phyloP scores from a whole-genome alignment of 1,140 invertebrate species.

The Danaus melanippus region DNA sequence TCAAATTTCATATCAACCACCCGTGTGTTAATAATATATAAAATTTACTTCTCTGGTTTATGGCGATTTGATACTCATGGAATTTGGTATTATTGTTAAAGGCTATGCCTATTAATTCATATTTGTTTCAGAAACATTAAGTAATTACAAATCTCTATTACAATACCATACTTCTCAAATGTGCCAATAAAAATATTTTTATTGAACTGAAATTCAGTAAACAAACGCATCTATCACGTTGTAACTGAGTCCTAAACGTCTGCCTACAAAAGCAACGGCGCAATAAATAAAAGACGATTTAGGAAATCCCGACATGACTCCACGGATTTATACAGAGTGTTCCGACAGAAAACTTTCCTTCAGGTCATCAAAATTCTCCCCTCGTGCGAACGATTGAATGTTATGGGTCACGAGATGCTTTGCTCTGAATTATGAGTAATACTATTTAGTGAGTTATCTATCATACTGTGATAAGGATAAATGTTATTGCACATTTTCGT shows the following conservation, averaged over 20 bases:
- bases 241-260: conserved; percentile 31
- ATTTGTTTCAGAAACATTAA: too few relatives aligned
- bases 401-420: conserved; percentile 56
- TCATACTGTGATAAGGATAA: too few relatives aligned
- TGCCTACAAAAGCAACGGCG: conserved; percentile 37
- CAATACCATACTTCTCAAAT: conserved; percentile 7
- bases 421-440: conserved; percentile 44
- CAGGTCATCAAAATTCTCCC: conserved; percentile 64
- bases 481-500: too few relatives aligned
- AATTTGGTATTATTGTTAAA: too few relatives aligned
- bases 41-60: too few relatives aligned
- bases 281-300: conserved; percentile 65
- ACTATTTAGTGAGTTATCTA: conserved; percentile 7
- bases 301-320: conserved; percentile 62
- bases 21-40: too few relatives aligned
- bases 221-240: conserved; percentile 15
- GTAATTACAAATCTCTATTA: too few relatives aligned
- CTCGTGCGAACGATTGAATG: conserved; percentile 65
- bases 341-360: conserved; percentile 55
- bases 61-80: too few relatives aligned
- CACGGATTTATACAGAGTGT: conserved; percentile 61
- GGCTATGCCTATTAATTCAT: too few relatives aligned
- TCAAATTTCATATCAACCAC: too few relatives aligned
- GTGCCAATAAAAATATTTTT: background rate
- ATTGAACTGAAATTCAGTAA: background rate